phyloP scores from a whole-genome alignment of 1,140 invertebrate species.

The Atta cephalotes region DNA sequence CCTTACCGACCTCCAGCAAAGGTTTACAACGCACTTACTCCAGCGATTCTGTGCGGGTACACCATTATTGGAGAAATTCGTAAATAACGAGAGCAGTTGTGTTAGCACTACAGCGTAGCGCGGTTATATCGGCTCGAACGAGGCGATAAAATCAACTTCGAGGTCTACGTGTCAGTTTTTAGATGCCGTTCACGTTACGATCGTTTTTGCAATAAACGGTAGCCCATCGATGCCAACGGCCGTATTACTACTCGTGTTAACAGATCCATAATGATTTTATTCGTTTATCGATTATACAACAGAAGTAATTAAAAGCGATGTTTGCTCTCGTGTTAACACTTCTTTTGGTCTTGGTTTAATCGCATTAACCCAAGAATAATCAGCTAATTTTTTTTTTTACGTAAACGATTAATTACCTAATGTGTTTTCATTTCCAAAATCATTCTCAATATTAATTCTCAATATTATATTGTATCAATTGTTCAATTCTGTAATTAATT shows the following conservation, averaged over 20 bases:
- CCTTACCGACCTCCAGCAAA: neutral
- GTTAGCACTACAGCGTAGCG: conserved; percentile 8
- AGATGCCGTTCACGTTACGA: conserved; percentile 38
- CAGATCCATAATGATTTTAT: neutral
- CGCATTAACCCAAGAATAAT: neutral
- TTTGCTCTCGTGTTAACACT: neutral
- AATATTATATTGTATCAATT: no score
- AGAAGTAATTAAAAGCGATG: neutral
- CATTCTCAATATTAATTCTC: no score
- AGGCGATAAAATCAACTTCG: conserved; percentile 45
- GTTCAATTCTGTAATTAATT: no score
- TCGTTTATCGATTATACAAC: conserved; percentile 14
- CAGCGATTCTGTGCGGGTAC: conserved; percentile 26
- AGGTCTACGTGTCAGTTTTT: conserved; percentile 49
- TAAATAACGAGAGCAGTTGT: conserved; percentile 57
- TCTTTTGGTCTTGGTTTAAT: neutral
- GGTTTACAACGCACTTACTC: conserved; percentile 46
- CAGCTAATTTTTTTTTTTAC: no score
- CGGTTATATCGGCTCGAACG: conserved; percentile 30
- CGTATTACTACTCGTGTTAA: conserved; percentile 10
- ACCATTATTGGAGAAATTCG: conserved; percentile 58
- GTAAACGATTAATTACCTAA: no score
- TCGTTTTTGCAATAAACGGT: neutral
- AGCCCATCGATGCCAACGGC: neutral
- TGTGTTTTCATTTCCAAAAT: no score